phyloP scores from a whole-genome alignment of 2,888 invertebrate species.

The Tinea trinotella region DNA sequence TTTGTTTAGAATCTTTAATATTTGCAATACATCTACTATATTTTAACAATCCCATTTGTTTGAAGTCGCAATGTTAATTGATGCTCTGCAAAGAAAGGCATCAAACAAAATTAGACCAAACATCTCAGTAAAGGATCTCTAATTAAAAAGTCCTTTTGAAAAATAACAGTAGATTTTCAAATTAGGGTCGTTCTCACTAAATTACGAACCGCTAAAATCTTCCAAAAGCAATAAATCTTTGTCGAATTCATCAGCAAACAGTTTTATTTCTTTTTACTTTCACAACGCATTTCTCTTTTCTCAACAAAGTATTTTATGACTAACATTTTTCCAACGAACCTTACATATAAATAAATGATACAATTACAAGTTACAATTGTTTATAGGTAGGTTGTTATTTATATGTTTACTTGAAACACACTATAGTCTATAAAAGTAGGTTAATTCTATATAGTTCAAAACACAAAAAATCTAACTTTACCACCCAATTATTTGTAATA shows the following conservation, averaged over 20 bases:
- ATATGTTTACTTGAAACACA: neutral
- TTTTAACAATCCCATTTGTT: too few relatives aligned
- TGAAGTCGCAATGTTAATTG: too few relatives aligned
- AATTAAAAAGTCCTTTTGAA: conserved; percentile 17
- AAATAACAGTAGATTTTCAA: conserved; percentile 15
- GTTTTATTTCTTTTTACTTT: conserved; percentile 49
- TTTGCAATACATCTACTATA: neutral
- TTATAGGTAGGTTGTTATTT: neutral
- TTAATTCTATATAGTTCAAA: too few relatives aligned
- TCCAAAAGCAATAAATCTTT: conserved; percentile 51
- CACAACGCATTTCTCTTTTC: conserved; percentile 40
- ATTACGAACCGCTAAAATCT: conserved; percentile 50
- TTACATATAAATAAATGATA: conserved; percentile 12
- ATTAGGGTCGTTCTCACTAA: conserved; percentile 25
- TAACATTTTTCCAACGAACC: conserved; percentile 11
- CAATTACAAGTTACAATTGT: neutral
- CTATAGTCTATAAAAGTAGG: too few relatives aligned
- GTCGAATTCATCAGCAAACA: conserved; percentile 57
- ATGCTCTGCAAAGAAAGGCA: too few relatives aligned
- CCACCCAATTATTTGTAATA: neutral
- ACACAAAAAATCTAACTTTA: too few relatives aligned
- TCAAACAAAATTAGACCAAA: neutral
- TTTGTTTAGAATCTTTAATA: neutral
- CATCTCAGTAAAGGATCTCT: neutral
- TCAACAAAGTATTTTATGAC: conserved; percentile 36